Conservation (phyloP, 2,113 vertebrate species). For the Malurus alboscapulatus region DNA sequence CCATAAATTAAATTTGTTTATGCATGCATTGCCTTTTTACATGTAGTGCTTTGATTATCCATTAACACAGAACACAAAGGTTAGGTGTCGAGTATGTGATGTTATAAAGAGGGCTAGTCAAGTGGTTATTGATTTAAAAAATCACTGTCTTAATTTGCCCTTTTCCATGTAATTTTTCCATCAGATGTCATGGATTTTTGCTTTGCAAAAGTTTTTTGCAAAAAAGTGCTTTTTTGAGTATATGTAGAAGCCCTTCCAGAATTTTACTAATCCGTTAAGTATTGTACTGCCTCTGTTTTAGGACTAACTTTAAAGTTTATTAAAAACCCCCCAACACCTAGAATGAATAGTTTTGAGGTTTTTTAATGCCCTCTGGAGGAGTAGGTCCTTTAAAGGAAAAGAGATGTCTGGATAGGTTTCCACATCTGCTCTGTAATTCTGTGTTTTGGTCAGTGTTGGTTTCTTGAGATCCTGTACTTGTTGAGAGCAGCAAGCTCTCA, state of each 20-base stretch:
- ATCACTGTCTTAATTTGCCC: neutral
- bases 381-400: neutral
- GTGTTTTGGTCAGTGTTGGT: neutral
- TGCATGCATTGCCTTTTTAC: neutral
- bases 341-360: neutral
- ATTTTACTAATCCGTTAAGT: neutral
- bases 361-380: neutral
- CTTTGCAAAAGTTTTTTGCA: neutral
- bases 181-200: neutral
- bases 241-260: neutral
- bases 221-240: neutral
- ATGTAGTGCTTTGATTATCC: neutral
- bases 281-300: neutral
- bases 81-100: accelerated
- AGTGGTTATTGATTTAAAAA: neutral
- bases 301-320: neutral
- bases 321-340: neutral
- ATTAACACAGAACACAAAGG: neutral
- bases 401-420: neutral
- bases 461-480: neutral
- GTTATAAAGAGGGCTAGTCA: neutral
- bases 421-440: neutral
- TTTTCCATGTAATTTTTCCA: neutral
- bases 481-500: neutral
- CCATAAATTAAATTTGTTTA: neutral